Percentiles rank a stretch among this genome's conserved stretches.
These are phyloP conservation scores for Gymnogyps californianus DNA, from an alignment of 2,113 vertebrate genomes.

Conservation along the genomic window DNA sequence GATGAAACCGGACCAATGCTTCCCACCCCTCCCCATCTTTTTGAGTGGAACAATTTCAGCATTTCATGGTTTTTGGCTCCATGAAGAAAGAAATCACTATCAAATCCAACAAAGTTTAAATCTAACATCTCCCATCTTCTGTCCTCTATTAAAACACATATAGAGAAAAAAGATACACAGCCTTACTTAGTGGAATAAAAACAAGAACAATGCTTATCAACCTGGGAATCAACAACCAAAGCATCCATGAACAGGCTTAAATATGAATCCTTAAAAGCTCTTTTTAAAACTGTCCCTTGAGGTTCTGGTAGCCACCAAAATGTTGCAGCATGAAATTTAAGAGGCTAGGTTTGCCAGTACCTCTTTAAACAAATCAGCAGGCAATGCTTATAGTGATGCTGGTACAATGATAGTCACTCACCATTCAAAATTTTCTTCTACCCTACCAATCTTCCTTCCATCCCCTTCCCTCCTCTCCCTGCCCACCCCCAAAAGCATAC, in stretches of 20 bases:
- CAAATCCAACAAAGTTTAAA: neutral
- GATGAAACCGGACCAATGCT: neutral
- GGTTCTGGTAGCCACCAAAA: neutral
- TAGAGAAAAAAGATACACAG: neutral
- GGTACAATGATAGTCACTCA: neutral
- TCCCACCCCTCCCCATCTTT: neutral
- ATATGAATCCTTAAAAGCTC: neutral
- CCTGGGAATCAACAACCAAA: neutral
- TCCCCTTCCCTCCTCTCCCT: neutral
- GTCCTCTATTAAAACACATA: neutral
- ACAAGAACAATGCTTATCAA: neutral
- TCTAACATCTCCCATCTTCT: neutral
- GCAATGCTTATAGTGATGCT: neutral
- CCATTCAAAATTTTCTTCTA: neutral
- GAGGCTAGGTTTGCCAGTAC: neutral
- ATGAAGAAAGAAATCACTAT: neutral
- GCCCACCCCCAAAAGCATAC: neutral
- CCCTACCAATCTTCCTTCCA: neutral
- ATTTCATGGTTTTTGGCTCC: neutral
- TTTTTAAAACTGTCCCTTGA: neutral
- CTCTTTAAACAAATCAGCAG: neutral
- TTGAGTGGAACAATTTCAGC: neutral
- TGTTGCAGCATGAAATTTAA: neutral
- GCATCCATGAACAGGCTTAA: neutral
- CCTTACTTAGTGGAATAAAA: neutral